These are phyloP conservation scores for Gadus chalcogrammus DNA, from an alignment of 2,113 vertebrate species.

Conservation along the genomic window DNA sequence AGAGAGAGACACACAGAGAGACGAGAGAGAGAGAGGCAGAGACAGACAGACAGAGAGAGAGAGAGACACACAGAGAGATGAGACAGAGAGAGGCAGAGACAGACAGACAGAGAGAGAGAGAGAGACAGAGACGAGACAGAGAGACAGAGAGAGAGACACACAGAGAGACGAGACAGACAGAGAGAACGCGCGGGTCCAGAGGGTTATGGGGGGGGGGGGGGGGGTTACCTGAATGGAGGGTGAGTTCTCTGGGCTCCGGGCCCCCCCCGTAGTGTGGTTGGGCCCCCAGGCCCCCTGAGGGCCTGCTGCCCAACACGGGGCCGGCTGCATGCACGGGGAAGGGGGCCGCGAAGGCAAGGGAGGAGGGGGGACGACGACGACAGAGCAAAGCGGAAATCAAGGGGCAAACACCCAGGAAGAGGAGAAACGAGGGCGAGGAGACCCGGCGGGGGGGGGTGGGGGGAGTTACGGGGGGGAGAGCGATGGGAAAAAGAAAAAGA, in stretches of 20 bases:
- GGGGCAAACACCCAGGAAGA: constrained; percentile 33
- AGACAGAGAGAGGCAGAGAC: too few relatives aligned
- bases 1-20: too few relatives aligned
- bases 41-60: neutral
- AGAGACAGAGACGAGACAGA: too few relatives aligned
- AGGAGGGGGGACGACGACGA: constrained; percentile 58
- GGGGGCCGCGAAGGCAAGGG: constrained; percentile 58
- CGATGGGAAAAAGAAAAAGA: constrained; percentile 9
- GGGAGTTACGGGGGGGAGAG: neutral
- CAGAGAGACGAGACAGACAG: too few relatives aligned
- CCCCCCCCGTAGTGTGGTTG: constrained; percentile 45
- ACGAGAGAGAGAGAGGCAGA: neutral
- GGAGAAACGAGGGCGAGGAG: constrained; percentile 5
- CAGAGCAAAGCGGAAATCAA: constrained; percentile 53
- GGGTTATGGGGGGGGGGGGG: constrained; percentile 10
- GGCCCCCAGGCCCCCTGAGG: constrained; percentile 36
- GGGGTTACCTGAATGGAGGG: constrained; percentile 62
- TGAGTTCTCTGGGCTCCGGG: constrained; percentile 57
- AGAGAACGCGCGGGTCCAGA: neutral
- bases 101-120: too few relatives aligned
- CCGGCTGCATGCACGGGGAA: constrained; percentile 62
- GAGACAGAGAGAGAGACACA: too few relatives aligned
- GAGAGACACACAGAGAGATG: neutral
- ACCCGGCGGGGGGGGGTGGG: too few relatives aligned
- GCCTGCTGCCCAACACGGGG: constrained; percentile 44